Conservation (phyloP, 2,888 invertebrate species). For the Pterostichus niger region DNA sequence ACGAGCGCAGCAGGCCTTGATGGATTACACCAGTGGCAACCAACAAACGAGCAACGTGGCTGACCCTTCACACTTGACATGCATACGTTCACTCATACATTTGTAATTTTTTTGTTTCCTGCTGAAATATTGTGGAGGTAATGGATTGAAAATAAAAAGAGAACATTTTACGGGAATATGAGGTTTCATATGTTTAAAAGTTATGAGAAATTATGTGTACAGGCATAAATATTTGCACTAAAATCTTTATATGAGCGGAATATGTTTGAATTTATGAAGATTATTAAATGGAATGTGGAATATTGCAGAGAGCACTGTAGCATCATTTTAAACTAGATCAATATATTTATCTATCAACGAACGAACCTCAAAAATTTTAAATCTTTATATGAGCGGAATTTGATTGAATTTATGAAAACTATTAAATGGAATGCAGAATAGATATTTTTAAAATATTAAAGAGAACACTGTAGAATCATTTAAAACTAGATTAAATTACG, state of each 20-base stretch:
- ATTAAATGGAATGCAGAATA: no score
- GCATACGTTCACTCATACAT: conserved; percentile 13
- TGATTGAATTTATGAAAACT: no score
- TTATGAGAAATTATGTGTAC: background rate
- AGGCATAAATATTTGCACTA: background rate
- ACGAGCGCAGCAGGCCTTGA: conserved; percentile 44
- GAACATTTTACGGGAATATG: background rate
- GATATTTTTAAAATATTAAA: no score
- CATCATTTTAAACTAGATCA: no score
- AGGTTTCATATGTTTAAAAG: background rate
- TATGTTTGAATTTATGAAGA: background rate
- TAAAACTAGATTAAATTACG: no score
- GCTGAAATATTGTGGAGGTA: conserved; percentile 11
- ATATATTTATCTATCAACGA: no score
- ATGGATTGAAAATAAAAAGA: conserved; percentile 34
- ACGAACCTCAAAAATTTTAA: no score
- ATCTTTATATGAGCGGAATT: no score
- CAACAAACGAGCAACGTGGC: background rate
- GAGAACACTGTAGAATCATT: no score
- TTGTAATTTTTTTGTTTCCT: conserved; percentile 20
- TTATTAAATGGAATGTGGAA: background rate
- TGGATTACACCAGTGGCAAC: conserved; percentile 39
- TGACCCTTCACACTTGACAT: conserved; percentile 26
- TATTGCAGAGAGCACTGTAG: no score
- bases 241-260: background rate